Conservation (phyloP, 2,797 vertebrate genomes). For the Taenioides sp. region DNA sequence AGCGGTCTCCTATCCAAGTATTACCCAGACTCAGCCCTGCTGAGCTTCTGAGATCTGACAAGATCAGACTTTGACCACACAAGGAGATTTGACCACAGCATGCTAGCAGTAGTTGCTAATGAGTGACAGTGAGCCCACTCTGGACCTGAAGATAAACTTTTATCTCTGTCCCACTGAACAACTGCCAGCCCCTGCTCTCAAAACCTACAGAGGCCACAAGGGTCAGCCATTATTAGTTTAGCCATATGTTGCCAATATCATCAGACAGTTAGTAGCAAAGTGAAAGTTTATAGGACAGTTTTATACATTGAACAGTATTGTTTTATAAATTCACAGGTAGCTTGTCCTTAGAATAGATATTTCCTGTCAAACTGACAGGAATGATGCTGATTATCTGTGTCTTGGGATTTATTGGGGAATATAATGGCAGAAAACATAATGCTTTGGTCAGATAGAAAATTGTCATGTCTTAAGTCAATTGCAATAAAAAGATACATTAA, state of each 20-base stretch:
- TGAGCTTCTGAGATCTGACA: too few species aligned
- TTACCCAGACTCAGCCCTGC: too few species aligned
- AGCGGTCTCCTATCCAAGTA: too few species aligned
- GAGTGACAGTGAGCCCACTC: conserved; percentile 28
- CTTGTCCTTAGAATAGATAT: too few species aligned
- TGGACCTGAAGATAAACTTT: conserved; percentile 70
- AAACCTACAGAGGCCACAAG: not conserved
- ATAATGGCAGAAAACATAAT: not conserved
- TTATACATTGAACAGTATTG: too few species aligned
- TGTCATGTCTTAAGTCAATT: too few species aligned
- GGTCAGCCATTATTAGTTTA: not conserved
- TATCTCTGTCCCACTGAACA: conserved; percentile 71
- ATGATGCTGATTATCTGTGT: too few species aligned
- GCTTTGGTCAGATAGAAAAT: too few species aligned
- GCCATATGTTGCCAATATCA: not conserved
- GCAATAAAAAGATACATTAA: not conserved
- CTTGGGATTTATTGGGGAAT: too few species aligned
- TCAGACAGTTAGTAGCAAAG: not conserved
- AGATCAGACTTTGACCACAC: too few species aligned
- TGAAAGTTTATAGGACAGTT: not conserved
- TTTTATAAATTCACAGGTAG: too few species aligned
- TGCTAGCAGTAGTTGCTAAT: not conserved
- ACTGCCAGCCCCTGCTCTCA: conserved; percentile 18
- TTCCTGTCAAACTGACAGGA: too few species aligned
- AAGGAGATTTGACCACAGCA: not conserved